phyloP scores from a whole-genome alignment of 2,888 invertebrate genomes.

The Itoplectis maculator region DNA sequence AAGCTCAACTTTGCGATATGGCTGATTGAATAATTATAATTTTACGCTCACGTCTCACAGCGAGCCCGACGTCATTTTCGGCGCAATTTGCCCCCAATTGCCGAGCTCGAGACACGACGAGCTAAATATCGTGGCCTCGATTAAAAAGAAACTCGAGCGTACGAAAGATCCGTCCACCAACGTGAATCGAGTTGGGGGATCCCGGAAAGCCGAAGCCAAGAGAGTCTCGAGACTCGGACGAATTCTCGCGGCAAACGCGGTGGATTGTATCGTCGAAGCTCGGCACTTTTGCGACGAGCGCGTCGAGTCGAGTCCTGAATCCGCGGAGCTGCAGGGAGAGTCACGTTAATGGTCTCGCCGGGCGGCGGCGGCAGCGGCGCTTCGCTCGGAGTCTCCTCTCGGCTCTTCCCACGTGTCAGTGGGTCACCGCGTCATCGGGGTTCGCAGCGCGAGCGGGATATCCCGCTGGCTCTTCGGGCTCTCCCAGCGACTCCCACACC shows the following conservation, averaged over 20 bases:
- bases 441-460: constrained; percentile 67
- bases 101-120: constrained; percentile 1
- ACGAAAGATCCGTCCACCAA: neutral
- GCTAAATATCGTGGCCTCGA: constrained; percentile 33
- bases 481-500: constrained; percentile 65
- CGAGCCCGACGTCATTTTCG: neutral
- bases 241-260: constrained; percentile 44
- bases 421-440: constrained; percentile 72
- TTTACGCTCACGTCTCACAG: neutral
- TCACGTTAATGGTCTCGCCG: constrained; percentile 67
- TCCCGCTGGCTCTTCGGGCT: constrained; percentile 65
- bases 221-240: constrained; percentile 15
- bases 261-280: constrained; percentile 64
- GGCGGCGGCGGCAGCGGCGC: constrained; percentile 25
- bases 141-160: constrained; percentile 16
- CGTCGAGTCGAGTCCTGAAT: constrained; percentile 61
- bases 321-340: constrained; percentile 64
- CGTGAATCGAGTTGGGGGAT: constrained; percentile 57
- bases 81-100: constrained; percentile 7
- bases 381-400: constrained; percentile 45
- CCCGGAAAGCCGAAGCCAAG: too few relatives aligned
- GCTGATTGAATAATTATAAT: too few relatives aligned
- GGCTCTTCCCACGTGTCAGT: constrained; percentile 70
- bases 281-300: constrained; percentile 37
- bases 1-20: too few relatives aligned